phyloP scores from a whole-genome alignment of 2,113 vertebrate genomes.

The Columba livia region DNA sequence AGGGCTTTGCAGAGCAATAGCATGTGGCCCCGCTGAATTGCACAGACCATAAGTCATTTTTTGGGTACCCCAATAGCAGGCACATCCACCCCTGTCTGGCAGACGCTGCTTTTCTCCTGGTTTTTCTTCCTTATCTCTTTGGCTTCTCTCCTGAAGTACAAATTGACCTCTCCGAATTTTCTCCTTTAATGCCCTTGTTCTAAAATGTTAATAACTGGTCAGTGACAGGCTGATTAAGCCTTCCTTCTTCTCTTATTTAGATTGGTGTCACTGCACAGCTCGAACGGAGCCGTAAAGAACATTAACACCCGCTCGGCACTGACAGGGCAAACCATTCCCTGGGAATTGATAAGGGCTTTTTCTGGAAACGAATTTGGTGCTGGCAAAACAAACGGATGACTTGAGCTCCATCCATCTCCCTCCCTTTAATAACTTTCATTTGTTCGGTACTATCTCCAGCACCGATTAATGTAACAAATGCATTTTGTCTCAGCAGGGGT shows the following conservation, averaged over 20 bases:
- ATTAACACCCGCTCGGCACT: constrained; percentile 46
- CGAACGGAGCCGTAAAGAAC: constrained; percentile 67
- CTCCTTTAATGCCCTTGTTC: constrained; percentile 72
- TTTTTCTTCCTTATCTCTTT: constrained; percentile 34
- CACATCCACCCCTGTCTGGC: rapidly evolving
- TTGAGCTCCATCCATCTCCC: constrained; percentile 57
- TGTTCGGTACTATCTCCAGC: constrained; percentile 34
- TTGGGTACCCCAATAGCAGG: rapidly evolving
- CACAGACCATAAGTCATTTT: not conserved
- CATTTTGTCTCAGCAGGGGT: constrained; percentile 31
- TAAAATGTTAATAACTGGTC: constrained; percentile 77
- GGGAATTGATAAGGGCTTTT: constrained; percentile 72
- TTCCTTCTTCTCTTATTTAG: constrained; percentile 72
- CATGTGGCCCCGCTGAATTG: not conserved
- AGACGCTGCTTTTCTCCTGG: not conserved
- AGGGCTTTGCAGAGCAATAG: not conserved
- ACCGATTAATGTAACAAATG: constrained; percentile 60
- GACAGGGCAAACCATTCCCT: constrained; percentile 63
- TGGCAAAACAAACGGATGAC: constrained; percentile 64
- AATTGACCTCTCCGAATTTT: constrained; percentile 72
- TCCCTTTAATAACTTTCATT: constrained; percentile 74
- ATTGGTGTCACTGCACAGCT: constrained; percentile 61
- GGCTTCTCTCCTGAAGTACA: constrained; percentile 63
- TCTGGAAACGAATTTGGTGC: constrained; percentile 67
- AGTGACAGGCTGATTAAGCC: constrained; percentile 76